Evolutionary conservation across 2,113 vertebrate species (phyloP).

Genomic region (Crotalus horridus): DNA sequence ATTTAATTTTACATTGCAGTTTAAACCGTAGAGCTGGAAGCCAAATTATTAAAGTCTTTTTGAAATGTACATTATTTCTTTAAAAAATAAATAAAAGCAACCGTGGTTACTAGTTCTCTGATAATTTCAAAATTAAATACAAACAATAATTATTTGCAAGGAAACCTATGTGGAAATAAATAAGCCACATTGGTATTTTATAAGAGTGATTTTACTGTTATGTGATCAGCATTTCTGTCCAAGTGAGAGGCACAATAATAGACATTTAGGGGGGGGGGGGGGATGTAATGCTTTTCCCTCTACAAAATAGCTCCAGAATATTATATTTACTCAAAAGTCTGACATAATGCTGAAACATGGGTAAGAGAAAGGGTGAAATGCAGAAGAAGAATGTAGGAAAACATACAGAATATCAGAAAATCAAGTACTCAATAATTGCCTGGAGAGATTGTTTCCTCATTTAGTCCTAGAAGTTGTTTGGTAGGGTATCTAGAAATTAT

Average conservation of each 20-base stretch:
- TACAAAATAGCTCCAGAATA: not conserved
- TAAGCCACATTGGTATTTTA: not conserved
- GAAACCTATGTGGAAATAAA: not conserved
- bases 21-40: conserved; percentile 35
- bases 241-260: not conserved
- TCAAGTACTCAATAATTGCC: not conserved
- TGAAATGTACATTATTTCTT: not conserved
- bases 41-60: conserved; percentile 57
- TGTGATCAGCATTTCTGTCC: not conserved
- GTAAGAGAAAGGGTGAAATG: not conserved
- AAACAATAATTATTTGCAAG: not conserved
- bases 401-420: not conserved
- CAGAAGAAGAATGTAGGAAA: not conserved
- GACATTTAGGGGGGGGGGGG: not conserved
- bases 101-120: not conserved
- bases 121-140: not conserved
- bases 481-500: not conserved
- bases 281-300: not conserved
- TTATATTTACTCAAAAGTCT: not conserved
- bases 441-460: not conserved
- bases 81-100: not conserved
- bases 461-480: not conserved
- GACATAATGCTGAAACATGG: not conserved
- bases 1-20: conserved; percentile 33
- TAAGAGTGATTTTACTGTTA: not conserved